Evolutionary conservation across 2,113 vertebrate species (phyloP).

Genomic region (Aphyosemion australe): DNA sequence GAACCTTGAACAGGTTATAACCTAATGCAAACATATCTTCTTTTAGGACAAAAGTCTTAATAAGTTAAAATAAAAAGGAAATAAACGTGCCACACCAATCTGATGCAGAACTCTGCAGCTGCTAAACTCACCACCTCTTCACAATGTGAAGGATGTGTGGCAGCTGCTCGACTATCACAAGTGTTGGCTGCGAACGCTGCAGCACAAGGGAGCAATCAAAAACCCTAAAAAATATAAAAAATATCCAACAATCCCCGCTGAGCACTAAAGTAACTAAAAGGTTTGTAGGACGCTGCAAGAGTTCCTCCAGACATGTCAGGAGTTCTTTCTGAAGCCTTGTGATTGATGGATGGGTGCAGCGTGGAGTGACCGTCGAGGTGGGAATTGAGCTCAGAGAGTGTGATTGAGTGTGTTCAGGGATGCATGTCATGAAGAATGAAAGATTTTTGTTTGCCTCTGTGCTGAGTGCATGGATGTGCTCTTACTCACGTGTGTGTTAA

Average conservation of each 20-base stretch:
- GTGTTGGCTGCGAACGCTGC: not conserved
- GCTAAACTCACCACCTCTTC: not conserved
- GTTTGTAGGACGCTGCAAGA: not conserved
- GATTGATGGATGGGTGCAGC: not conserved
- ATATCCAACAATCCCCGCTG: not conserved
- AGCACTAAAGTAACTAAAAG: not conserved
- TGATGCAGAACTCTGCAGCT: not conserved
- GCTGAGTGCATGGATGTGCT: not conserved
- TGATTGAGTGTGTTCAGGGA: not conserved
- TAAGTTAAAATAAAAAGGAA: too few relatives aligned
- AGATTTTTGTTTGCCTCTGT: not conserved
- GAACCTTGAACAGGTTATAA: too few relatives aligned
- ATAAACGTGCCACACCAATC: too few relatives aligned
- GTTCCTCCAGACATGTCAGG: not conserved
- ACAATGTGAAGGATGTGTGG: not conserved
- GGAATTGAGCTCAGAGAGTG: not conserved
- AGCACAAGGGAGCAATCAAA: not conserved
- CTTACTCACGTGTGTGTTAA: not conserved
- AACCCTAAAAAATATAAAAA: not conserved
- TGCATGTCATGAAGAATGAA: not conserved
- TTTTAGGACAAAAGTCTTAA: too few relatives aligned
- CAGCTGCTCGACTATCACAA: too few relatives aligned
- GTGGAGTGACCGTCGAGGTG: too few relatives aligned
- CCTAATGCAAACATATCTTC: too few relatives aligned
- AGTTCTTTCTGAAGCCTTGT: too few relatives aligned